Percentiles rank a stretch among this genome's conserved stretches.
Conservation (phyloP, 2,113 vertebrate species). For the Ptyas mucosa region DNA sequence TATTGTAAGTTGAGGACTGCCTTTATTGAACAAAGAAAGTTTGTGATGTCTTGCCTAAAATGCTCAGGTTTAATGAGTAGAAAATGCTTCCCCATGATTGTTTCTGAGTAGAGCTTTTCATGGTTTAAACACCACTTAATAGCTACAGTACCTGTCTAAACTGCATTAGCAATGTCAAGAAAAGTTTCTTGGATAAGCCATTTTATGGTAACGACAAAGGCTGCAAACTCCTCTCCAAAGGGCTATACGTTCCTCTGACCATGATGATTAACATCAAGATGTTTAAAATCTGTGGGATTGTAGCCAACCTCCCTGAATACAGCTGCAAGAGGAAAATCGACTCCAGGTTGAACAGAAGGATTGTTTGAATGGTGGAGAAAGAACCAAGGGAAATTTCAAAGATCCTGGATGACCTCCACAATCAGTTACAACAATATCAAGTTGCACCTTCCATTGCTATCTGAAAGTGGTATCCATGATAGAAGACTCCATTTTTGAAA, state of each 20-base stretch:
- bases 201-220: neutral
- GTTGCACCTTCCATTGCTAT: neutral
- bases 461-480: neutral
- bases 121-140: neutral
- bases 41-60: too few species aligned
- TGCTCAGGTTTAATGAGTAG: too few species aligned
- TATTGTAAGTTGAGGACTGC: too few species aligned
- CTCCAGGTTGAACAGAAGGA: neutral
- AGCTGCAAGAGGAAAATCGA: neutral
- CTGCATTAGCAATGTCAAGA: neutral
- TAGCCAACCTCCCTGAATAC: neutral
- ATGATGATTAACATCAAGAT: neutral
- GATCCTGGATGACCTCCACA: neutral
- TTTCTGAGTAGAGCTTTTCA: too few species aligned
- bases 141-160: neutral
- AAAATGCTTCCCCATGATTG: too few species aligned
- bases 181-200: neutral
- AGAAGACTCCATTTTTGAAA: neutral
- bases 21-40: too few species aligned
- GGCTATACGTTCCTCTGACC: neutral
- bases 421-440: neutral
- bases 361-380: neutral
- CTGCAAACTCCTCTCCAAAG: neutral
- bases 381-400: neutral
- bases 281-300: neutral